Conservation (phyloP, 2,113 vertebrate species). For the Bos indicus region DNA sequence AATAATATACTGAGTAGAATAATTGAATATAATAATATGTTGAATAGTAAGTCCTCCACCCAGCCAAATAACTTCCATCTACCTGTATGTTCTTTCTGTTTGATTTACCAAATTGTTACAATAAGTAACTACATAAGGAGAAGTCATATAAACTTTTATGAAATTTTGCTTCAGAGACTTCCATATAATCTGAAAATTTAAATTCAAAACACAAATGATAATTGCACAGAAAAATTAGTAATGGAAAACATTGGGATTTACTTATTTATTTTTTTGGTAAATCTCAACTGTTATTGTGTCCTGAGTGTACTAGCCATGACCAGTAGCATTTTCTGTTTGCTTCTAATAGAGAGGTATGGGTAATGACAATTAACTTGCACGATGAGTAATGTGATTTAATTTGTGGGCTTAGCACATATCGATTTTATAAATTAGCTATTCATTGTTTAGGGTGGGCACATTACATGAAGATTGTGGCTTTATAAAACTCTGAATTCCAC, state of each 20-base stretch:
- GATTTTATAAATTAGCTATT: background rate
- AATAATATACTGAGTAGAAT: background rate
- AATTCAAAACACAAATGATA: background rate
- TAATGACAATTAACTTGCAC: background rate
- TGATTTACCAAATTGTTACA: background rate
- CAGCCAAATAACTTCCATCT: background rate
- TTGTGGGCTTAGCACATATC: background rate
- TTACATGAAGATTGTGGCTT: background rate
- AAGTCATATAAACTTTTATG: background rate
- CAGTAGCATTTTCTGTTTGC: background rate
- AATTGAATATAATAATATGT: background rate
- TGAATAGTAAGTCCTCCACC: background rate
- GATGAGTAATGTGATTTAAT: background rate
- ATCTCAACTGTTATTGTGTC: background rate
- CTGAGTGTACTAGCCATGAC: background rate
- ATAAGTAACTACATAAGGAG: background rate
- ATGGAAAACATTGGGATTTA: background rate
- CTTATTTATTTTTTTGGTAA: background rate
- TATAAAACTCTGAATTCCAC: background rate
- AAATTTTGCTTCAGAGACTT: background rate
- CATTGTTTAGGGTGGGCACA: background rate
- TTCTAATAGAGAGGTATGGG: background rate
- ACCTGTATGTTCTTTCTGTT: background rate
- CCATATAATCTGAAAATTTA: background rate
- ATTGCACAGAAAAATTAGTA: background rate